Conservation (phyloP, 2,113 vertebrate species). For the Hepsetus odoe region DNA sequence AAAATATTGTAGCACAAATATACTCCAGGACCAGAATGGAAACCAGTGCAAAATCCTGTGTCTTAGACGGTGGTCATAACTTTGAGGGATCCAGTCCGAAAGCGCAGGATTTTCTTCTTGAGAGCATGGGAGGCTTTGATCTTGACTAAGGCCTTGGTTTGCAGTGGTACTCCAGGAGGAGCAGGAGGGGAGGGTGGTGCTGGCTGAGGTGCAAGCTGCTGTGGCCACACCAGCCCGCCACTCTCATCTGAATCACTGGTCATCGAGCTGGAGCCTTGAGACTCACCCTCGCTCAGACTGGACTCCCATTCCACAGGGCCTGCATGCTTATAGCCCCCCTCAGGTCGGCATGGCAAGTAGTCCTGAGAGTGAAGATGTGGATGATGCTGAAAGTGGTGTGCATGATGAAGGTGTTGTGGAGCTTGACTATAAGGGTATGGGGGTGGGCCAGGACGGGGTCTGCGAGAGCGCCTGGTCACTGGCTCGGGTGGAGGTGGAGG, state of each 20-base stretch:
- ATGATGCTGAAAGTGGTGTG: conserved; percentile 57
- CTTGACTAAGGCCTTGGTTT: conserved; percentile 86
- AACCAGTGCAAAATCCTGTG: background rate
- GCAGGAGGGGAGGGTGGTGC: conserved; percentile 61
- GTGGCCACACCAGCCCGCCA: conserved; percentile 86
- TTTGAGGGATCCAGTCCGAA: conserved; percentile 86
- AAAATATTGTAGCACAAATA: too few species aligned
- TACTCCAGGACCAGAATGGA: background rate
- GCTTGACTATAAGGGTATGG: conserved; percentile 51
- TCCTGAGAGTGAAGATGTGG: conserved; percentile 60
- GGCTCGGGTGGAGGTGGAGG: conserved; percentile 54
- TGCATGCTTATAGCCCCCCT: conserved; percentile 57
- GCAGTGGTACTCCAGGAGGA: conserved; percentile 62
- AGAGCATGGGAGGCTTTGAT: conserved; percentile 90
- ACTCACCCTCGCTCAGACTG: conserved; percentile 79
- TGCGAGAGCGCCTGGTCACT: conserved; percentile 61
- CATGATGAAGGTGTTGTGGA: conserved; percentile 47
- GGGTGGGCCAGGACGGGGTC: conserved; percentile 56
- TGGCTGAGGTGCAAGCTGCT: conserved; percentile 79
- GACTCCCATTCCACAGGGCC: conserved; percentile 74
- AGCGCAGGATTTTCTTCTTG: conserved; percentile 89
- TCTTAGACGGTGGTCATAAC: conserved; percentile 87
- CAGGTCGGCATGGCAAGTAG: conserved; percentile 55
- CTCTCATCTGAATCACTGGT: conserved; percentile 86
- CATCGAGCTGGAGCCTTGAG: conserved; percentile 79